Evolutionary conservation across 2,888 invertebrate species (phyloP), one percentile per base, ranked within the genome.

Genomic region (Cataglyphis altisquamis): DNA sequence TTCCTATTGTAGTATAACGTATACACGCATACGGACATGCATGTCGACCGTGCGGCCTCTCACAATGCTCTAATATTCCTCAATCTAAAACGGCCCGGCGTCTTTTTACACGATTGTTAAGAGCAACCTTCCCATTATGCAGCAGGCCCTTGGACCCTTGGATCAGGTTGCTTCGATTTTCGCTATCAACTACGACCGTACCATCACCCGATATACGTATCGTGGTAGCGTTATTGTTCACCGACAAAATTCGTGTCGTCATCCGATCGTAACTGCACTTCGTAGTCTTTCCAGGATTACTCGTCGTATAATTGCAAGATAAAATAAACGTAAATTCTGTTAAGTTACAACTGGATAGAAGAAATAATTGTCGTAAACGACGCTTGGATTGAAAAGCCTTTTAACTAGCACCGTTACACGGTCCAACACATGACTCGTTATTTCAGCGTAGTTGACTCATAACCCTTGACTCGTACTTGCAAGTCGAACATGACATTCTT

Each of bases 51-150:
- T 64, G 82, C 78, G 3, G 77, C 52, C 52, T 74, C 64, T 70
- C 77, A 92, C 92, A 92, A 92, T 91, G 90, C 90, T 90, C 89
- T 91, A 90, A 93, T 93, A 92, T 92, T 91, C 92, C 89, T 90
- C 92, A 88, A 93, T 92, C 91, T 90, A 92, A 92, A 92, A 92
- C 85, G 87, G 86, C 78, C 86, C 86, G 88, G 84, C 91, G 90
- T 92, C 91, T 90, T 87, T 90, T 90, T 89, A 90, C 89, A 88
- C 91, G 89, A 93, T 93, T 93, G 93, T 93, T 92, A 90, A 85
- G 82, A 84, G 75, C 88, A 87, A 86, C 77, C 86, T 84, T n/a
- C n/a, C 89, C 87, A 91, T 92, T 92, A 91, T 92, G 87, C 87
- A 68, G 73, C 45, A 72, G 86, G 78, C 86, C 89, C 90, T 88